Evolutionary conservation across 64 coral and sea anemone species (phyloP).

Genomic region (Pocillopora verrucosa): DNA sequence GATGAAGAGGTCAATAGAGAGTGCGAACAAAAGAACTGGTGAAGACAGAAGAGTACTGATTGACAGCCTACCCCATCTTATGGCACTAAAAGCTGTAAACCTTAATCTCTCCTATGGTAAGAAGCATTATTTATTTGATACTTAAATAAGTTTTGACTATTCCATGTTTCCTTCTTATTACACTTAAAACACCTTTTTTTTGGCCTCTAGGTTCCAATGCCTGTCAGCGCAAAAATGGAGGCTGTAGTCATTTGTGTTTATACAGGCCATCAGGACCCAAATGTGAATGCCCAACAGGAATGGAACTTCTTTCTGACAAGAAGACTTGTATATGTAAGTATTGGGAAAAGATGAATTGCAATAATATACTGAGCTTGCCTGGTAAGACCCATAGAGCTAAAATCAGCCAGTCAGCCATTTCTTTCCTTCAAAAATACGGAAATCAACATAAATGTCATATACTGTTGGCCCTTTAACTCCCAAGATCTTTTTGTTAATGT

Average conservation of each 20-base stretch:
- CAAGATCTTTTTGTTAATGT: no score
- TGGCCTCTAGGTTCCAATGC: constrained; percentile 54
- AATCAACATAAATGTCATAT: no score
- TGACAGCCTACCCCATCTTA: not conserved
- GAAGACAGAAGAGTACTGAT: constrained; percentile 9
- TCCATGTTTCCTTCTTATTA: no score
- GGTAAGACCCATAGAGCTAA: no score
- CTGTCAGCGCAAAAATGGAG: constrained; percentile 70
- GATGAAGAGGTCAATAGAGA: constrained; percentile 13
- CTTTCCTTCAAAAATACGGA: no score
- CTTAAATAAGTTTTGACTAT: no score
- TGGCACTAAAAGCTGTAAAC: constrained; percentile 43
- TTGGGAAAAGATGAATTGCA: not conserved
- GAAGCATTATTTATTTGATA: not conserved
- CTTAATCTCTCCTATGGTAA: constrained; percentile 24
- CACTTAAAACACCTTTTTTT: not conserved
- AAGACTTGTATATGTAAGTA: constrained; percentile 70
- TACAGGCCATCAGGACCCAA: constrained; percentile 33
- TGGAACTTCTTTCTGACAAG: constrained; percentile 66
- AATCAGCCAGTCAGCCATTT: no score
- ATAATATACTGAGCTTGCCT: no score
- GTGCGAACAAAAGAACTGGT: constrained; percentile 25
- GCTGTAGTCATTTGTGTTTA: constrained; percentile 66
- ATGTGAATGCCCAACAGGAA: constrained; percentile 64
- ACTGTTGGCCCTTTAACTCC: no score